A percentile compares a stretch with the other conserved stretches of the same genome.
phyloP scores from a whole-genome alignment of 2,888 invertebrate species.

The Tryphoninae sp. region DNA sequence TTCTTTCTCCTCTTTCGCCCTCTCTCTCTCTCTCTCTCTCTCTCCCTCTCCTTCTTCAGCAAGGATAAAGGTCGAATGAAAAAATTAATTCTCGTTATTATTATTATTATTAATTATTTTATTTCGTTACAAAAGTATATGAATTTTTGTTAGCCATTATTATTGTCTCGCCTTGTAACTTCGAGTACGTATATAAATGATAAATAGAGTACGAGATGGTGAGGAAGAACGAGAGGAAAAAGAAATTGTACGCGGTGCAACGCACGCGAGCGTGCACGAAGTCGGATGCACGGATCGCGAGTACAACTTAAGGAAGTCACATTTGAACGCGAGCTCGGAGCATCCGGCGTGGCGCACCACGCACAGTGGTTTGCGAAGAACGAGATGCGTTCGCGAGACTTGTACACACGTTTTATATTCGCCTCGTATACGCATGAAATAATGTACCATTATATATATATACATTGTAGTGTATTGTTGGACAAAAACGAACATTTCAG shows the following conservation, averaged over 20 bases:
- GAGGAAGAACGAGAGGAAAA: slow-evolving; percentile 18
- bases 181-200: background rate
- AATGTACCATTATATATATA: background rate
- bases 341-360: slow-evolving; percentile 48
- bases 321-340: slow-evolving; percentile 39
- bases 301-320: slow-evolving; percentile 60
- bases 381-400: slow-evolving; percentile 40
- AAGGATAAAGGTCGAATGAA: background rate
- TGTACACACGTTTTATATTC: slow-evolving; percentile 6
- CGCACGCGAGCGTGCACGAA: slow-evolving; percentile 59
- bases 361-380: slow-evolving; percentile 39
- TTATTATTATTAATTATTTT: background rate
- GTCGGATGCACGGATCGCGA: slow-evolving; percentile 60
- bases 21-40: slow-evolving; percentile 21
- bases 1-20: slow-evolving; percentile 27
- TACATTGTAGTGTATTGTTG: slow-evolving; percentile 1
- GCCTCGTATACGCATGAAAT: slow-evolving; percentile 9
- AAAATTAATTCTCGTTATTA: background rate
- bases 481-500: background rate
- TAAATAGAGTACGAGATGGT: slow-evolving; percentile 30
- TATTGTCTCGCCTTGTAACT: background rate
- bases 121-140: background rate
- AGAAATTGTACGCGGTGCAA: slow-evolving; percentile 49
- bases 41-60: background rate
- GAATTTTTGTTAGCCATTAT: background rate